A percentile compares a stretch with the other conserved stretches of the same genome.
Evolutionary conservation across 2,113 vertebrate genomes (phyloP).

Genomic region (Eptesicus fuscus): DNA sequence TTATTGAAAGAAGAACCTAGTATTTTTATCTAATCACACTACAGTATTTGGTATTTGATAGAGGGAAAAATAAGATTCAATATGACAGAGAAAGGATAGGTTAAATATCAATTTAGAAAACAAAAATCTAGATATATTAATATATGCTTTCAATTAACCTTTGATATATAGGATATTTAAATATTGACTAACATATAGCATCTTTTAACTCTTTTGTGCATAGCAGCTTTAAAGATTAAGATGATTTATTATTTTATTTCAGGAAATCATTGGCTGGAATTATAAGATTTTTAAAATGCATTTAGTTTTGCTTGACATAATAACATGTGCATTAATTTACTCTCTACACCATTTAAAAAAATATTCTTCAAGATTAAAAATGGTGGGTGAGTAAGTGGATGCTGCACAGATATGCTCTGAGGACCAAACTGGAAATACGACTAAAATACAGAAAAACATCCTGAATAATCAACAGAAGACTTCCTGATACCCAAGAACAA

Average conservation of each 20-base stretch:
- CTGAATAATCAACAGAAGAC: too few relatives aligned
- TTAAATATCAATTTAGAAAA: background rate
- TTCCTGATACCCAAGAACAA: too few relatives aligned
- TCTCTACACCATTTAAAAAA: background rate
- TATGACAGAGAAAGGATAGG: background rate
- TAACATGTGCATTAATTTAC: background rate
- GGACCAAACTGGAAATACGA: too few relatives aligned
- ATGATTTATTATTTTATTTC: background rate
- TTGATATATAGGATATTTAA: background rate
- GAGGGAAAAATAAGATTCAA: background rate
- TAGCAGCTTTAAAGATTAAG: background rate
- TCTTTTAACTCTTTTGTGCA: background rate
- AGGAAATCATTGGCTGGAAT: background rate
- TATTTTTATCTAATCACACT: background rate
- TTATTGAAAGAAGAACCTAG: background rate
- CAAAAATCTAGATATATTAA: background rate
- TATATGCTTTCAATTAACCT: background rate
- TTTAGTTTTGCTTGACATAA: background rate
- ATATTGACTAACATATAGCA: background rate
- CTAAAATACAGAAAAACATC: too few relatives aligned
- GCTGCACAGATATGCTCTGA: too few relatives aligned
- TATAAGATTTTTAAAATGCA: background rate
- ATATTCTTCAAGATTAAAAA: too few relatives aligned
- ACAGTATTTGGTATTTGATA: background rate
- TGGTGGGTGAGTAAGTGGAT: too few relatives aligned